Evolutionary conservation across 2,888 invertebrate species (phyloP).

Genomic region (Cotesia congregata): DNA sequence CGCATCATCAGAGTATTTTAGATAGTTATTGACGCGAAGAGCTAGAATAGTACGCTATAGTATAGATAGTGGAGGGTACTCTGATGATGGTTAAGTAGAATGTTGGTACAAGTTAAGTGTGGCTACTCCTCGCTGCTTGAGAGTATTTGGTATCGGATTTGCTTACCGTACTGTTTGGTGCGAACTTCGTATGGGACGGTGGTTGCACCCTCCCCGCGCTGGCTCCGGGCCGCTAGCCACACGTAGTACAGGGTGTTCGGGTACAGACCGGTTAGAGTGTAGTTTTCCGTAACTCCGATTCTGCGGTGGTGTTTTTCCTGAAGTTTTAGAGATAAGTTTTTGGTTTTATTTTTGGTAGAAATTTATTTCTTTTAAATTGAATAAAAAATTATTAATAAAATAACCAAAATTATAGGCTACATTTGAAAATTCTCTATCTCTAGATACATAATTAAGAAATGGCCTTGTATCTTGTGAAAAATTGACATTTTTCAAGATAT

Average conservation of each 20-base stretch:
- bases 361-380: neutral
- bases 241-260: conserved; percentile 97
- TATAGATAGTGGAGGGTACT: neutral
- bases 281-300: conserved; percentile 86
- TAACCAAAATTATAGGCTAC: no score
- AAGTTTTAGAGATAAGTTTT: neutral
- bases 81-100: conserved; percentile 21
- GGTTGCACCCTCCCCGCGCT: conserved; percentile 94
- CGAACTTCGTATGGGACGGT: conserved; percentile 94
- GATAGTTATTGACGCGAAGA: neutral
- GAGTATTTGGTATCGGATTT: conserved; percentile 46
- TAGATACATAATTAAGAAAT: no score
- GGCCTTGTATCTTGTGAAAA: no score
- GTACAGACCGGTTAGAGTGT: conserved; percentile 90
- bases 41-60: neutral
- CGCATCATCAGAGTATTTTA: conserved; percentile 26
- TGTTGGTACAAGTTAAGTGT: conserved; percentile 26
- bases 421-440: no score
- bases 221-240: conserved; percentile 95
- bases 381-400: neutral
- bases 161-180: conserved; percentile 98
- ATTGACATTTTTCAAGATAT: no score
- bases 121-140: conserved; percentile 68
- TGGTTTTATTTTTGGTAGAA: neutral
- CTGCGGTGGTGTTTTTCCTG: conserved; percentile 86